These are phyloP conservation scores for Drosophila anceps DNA, from an alignment of 2,888 invertebrate species.

Conservation along the genomic window DNA sequence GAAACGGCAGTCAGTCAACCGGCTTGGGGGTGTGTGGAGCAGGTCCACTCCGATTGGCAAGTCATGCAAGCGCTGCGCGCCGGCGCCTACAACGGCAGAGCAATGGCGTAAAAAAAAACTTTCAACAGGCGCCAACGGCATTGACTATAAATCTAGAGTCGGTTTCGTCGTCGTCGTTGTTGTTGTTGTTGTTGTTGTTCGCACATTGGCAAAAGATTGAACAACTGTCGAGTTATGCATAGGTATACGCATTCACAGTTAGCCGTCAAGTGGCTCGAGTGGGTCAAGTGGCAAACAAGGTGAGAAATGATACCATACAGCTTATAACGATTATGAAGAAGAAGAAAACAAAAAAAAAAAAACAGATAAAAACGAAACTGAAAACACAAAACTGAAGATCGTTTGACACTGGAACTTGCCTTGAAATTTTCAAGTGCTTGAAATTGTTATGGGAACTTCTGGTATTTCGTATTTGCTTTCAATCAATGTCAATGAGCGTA, in stretches of 20 bases:
- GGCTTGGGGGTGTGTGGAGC: slow-evolving; percentile 24
- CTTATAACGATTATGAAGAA: slow-evolving; percentile 6
- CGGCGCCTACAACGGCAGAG: slow-evolving; percentile 21
- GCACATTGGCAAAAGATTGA: slow-evolving; percentile 61
- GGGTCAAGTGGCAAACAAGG: slow-evolving; percentile 48
- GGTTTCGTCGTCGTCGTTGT: slow-evolving; percentile 39
- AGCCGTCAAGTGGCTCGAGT: slow-evolving; percentile 61
- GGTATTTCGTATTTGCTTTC: background rate
- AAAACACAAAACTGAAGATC: slow-evolving; percentile 11
- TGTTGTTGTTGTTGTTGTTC: slow-evolving; percentile 65
- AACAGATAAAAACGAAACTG: background rate
- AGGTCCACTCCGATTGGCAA: slow-evolving; percentile 42
- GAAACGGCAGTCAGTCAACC: slow-evolving; percentile 76
- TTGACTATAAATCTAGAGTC: slow-evolving; percentile 65
- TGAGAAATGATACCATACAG: slow-evolving; percentile 23
- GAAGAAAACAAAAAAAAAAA: background rate
- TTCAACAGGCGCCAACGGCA: slow-evolving; percentile 70
- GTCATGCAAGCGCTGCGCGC: slow-evolving; percentile 68
- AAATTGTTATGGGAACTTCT: slow-evolving; percentile 2
- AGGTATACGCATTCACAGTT: slow-evolving; percentile 48
- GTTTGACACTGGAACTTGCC: slow-evolving; percentile 25
- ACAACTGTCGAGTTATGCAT: slow-evolving; percentile 16
- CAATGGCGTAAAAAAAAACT: slow-evolving; percentile 53
- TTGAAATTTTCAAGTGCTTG: slow-evolving; percentile 15
- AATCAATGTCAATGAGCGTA: background rate